Evolutionary conservation across 1,140 invertebrate genomes (phyloP), one percentile per base, ranked within the genome.

Genomic region (Temnothorax nylanderi): DNA sequence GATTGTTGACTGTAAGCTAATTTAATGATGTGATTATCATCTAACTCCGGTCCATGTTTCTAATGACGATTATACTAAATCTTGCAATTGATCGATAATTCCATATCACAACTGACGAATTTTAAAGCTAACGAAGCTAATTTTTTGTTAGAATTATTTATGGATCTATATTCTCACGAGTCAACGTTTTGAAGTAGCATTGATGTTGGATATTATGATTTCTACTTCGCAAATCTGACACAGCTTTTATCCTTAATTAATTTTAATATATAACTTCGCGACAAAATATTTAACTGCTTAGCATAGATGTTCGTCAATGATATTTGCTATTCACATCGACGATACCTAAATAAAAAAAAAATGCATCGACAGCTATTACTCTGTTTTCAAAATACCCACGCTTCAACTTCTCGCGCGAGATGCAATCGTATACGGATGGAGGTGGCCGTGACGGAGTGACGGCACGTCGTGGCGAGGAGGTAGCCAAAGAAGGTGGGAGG

Each of bases 401-500:
- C 71, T 58, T 74, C 8, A 5, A 60, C 4, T n/a, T 84, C 37
- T 65, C n/a, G 62, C 80, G 34, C 16, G 69, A 34, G 72, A 44
- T 3, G 71, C 32, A 8, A 75, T 62, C 26, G 16, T 34, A 5
- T n/a, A 8, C 6, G 32, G 16, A 18, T 58, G 51, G 44, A 82
- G 65, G 44, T 37, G 41, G 54, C 47, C 60, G 64, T 32, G n/a
- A 51, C 37, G 74, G 21, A 76, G 26, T 56, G 21, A 13, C 8
- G 11, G 34, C 77, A 65, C 18, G 49, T 8, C 13, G 13, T 32
- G 51, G 34, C 32, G 47, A 86, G 60, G 34, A 65, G 64, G 54
- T 41, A 64, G 54, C 18, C 34, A 8, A 62, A 26, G 54, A 76
- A 80, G 58, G 65, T 47, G 80, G 64, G 65, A 78, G 54, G 71